Base-by-base conservation (phyloP, 2,113 vertebrate species). In the Ariopsis seemanni region DNA sequence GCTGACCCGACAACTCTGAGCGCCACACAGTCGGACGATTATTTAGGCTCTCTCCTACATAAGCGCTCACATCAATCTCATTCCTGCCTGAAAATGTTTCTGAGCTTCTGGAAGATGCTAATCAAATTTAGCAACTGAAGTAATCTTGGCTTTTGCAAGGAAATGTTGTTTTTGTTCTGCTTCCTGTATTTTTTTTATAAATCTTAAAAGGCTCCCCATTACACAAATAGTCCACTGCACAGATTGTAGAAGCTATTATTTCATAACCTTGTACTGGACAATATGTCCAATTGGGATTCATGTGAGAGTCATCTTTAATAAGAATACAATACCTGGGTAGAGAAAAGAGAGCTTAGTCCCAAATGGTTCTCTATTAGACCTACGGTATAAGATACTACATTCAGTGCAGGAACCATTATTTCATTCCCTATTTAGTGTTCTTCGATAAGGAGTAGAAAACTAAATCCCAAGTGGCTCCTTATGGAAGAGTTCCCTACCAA, bases 1-100 rank as follows among this genome's bases (percentile, higher is more conserved):
- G 20, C 50, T 90, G 89, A 90, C 85, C 87, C 58, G 78, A 86
- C 83, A 85, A 88, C 87, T 84, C 84, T 22, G 57, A 84, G 84
- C 84, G 83, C 86, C 80, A 87, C 84, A 87, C 88, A 89, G 78
- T 81, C 77, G 85, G 62, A 34, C 22, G 77, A 79, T 86, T 81
- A 81, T 86, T 86, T 80, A 69, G 85, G 62, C 85, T 80, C 85
- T 86, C 30, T 80, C 75, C 85, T 80, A 80, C 77, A 86, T 53
- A 80, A 57, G 85, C 69, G 27, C 77, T 81, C 62, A 57, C 77
- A 81, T 81, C 69, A 80, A 81, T 86, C 83, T 86, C 85, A 20
- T 52, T 86, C 20, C 62, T 69, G 62, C 63, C 62, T 81, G 57
- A 50, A 65, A 78, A 65, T 2, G 60, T 58, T 71, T n/a, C 80